Evolutionary conservation across 2,797 vertebrate genomes (phyloP).

Genomic region (Trematomus bernacchii): DNA sequence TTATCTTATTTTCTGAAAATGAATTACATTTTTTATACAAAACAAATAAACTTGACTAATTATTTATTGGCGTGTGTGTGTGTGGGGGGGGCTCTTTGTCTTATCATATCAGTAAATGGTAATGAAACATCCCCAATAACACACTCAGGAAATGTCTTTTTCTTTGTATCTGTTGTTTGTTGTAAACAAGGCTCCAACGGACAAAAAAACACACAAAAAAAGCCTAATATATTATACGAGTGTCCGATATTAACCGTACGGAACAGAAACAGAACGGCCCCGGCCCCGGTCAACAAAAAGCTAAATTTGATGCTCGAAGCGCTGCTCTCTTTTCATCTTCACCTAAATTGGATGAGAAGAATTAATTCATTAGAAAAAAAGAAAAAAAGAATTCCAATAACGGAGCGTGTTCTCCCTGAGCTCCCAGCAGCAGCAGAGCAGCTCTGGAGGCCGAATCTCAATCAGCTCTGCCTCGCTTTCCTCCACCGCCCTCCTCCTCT

Average conservation of each 20-base stretch:
- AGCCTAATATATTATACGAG: slow-evolving; percentile 57
- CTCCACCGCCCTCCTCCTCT: slow-evolving; percentile 35
- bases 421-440: slow-evolving; percentile 80
- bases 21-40: neutral
- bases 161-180: slow-evolving; percentile 40
- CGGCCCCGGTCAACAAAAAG: slow-evolving; percentile 73
- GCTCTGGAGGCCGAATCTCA: slow-evolving; percentile 84
- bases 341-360: slow-evolving; percentile 84
- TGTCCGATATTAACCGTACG: slow-evolving; percentile 69
- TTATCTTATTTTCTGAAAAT: slow-evolving; percentile 24
- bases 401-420: slow-evolving; percentile 75
- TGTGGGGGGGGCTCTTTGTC: slow-evolving; percentile 24
- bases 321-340: slow-evolving; percentile 79
- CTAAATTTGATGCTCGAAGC: slow-evolving; percentile 75
- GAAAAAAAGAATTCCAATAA: slow-evolving; percentile 78
- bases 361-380: slow-evolving; percentile 84
- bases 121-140: slow-evolving; percentile 44
- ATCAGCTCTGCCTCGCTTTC: slow-evolving; percentile 81
- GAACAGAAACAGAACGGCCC: slow-evolving; percentile 58
- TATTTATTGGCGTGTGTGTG: neutral
- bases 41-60: slow-evolving; percentile 9
- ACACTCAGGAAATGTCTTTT: slow-evolving; percentile 52
- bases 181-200: slow-evolving; percentile 55
- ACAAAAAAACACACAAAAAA: slow-evolving; percentile 2
- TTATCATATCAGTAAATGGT: slow-evolving; percentile 53